Evolutionary conservation across 2,797 vertebrate genomes (phyloP), one percentile per base, ranked within the genome.

Genomic region (Poecilia wingei): DNA sequence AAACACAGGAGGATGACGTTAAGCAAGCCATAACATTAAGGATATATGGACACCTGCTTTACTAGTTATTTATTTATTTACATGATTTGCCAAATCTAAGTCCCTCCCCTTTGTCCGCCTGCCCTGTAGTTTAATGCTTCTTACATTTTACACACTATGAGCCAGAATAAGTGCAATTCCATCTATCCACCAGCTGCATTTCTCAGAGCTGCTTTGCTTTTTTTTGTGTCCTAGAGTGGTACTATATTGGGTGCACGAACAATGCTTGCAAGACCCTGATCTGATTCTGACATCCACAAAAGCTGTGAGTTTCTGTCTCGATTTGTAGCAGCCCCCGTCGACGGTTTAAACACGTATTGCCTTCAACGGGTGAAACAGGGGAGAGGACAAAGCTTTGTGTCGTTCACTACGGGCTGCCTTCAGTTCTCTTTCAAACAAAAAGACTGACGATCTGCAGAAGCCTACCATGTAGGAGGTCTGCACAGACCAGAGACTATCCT

Each of bases 181-280:
- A 95, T 91, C 88, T 83, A 84, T 86, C 89, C 92, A 91, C 88
- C 84, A 88, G 86, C 90, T 89, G 91, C 85, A 77, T 92, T 93
- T 93, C 93, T 93, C 39, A 92, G 93, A 95, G 95, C 95, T 95
- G 95, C 95, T 95, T 94, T 86, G 84, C 92, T 91, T 94, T 72
- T 94, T 31, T 31, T 91, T 92, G 92, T 94, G 93, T 96, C 93
- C 91, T 93, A 94, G 93, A 95, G 95, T 96, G 96, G 95, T 96
- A 96, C 96, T 96, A 96, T 95, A 95, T 94, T 84, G 94, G 95
- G 95, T 93, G 95, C 95, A 94, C 91, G 88, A 95, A 93, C 92
- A 85, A 78, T 87, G 88, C 93, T 91, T 92, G 91, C 91, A 86
- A 86, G 91, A 79, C 84, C 88, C 91, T 45, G 64, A 92, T 91